Base-by-base conservation (phyloP, 2,113 vertebrate species). In the Desmodus rotundus region DNA sequence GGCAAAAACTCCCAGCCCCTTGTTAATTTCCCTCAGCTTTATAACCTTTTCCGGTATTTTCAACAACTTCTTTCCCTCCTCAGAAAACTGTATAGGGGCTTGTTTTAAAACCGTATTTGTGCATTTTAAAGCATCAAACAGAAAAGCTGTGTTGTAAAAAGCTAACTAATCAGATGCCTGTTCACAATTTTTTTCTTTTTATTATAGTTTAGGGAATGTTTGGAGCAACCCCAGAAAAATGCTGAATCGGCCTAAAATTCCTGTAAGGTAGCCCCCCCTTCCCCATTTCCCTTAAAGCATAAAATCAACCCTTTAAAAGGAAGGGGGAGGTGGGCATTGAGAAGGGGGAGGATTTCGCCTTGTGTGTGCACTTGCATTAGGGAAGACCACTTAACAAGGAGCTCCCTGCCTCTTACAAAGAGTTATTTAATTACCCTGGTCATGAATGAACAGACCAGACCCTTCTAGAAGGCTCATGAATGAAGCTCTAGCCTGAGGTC, bases 401-500 rank as follows among this genome's bases (percentile, higher is more conserved):
- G 89, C 83, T 96, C 84, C 2, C 19, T 97, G 95, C 95, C 19
- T 3, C 91, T 94, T 82, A 97, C 95, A 98, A 97, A 97, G 95
- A 96, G 82, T 84, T 93, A 93, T 96, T 98, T 98, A 98, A 98
- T 97, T 96, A 84, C 54, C 91, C 96, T 96, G 96, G 96, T 87
- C 15, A 89, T 97, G 97, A 97, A 98, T 97, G 97, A 98, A 98
- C 97, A 95, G 96, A 88, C 89, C 96, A 84, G 97, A 91, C 95
- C 97, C 97, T 98, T 98, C 96, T 96, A 76, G 97, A 98, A 93
- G 97, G 97, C 97, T 98, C 96, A 92, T 96, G 97, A 98, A 98
- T 97, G 98, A 97, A 98, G 97, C 97, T 96, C 90, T 94, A 50
- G 83, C 90, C 65, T 20, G 70, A 94, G 83, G 89, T 97, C 93